A percentile compares a stretch with the other conserved stretches of the same genome.
Evolutionary conservation across 1,140 invertebrate species (phyloP).

Genomic region (Cardiocondyla obscurior): DNA sequence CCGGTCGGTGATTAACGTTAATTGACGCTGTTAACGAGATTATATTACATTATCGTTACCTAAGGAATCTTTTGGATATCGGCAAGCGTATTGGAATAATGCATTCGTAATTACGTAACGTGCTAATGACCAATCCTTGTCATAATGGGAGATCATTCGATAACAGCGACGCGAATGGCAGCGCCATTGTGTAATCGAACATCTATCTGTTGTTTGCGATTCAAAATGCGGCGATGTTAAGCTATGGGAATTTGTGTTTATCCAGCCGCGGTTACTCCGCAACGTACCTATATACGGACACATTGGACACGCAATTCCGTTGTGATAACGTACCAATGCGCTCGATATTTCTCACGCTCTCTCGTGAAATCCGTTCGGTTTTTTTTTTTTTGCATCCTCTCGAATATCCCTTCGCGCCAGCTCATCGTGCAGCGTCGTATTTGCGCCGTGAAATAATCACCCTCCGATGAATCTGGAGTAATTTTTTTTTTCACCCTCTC

Average conservation of each 20-base stretch:
- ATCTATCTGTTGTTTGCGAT: neutral
- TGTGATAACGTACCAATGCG: neutral
- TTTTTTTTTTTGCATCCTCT: neutral
- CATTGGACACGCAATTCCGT: neutral
- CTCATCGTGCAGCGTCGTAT: neutral
- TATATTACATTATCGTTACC: slow-evolving; percentile 8
- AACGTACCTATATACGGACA: neutral
- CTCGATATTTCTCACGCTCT: neutral
- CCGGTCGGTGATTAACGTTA: slow-evolving; percentile 12
- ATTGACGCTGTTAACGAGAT: slow-evolving; percentile 46
- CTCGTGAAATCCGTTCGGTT: neutral
- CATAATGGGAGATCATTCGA: neutral
- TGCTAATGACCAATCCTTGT: neutral
- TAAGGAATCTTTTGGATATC: neutral
- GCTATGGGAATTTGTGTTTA: slow-evolving; percentile 2
- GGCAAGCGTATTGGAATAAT: neutral
- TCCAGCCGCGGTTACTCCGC: neutral
- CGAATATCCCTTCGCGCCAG: neutral
- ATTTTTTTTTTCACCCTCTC: neutral
- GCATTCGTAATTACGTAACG: neutral
- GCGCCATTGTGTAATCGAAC: neutral
- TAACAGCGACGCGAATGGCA: slow-evolving; percentile 30
- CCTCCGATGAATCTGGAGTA: neutral
- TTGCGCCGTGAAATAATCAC: neutral
- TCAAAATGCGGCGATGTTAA: slow-evolving; percentile 1